Conservation (phyloP, 2,797 vertebrate species). For the Catamblyrhynchus diadema region DNA sequence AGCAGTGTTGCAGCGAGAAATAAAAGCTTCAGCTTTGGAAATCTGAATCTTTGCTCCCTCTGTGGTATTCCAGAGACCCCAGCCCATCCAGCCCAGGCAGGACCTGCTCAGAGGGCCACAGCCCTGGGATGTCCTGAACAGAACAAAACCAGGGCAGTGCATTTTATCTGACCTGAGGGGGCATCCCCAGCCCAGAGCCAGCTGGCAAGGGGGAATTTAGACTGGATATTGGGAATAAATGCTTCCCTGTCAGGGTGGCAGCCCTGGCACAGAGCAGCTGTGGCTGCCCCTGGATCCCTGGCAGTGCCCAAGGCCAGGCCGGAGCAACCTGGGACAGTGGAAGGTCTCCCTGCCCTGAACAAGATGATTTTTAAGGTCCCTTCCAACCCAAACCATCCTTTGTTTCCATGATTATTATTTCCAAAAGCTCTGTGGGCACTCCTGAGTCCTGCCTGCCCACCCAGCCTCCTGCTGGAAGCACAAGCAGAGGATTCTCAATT, state of each 20-base stretch:
- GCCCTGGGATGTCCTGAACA: neutral
- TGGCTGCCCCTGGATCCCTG: neutral
- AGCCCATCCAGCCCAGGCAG: neutral
- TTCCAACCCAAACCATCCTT: neutral
- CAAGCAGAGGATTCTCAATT: neutral
- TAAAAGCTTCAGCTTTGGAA: neutral
- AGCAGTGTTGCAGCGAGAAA: neutral
- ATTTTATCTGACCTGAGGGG: fast-evolving
- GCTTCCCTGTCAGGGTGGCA: fast-evolving
- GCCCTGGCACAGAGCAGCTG: too few relatives aligned
- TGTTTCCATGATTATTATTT: neutral
- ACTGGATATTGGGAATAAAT: fast-evolving
- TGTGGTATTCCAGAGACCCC: neutral
- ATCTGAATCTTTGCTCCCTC: neutral
- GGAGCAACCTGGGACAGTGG: fast-evolving
- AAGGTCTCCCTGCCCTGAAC: neutral
- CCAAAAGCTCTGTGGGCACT: neutral
- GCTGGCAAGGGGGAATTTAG: neutral
- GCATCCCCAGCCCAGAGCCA: neutral
- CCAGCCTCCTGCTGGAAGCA: neutral
- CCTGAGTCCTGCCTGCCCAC: neutral
- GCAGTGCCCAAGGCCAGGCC: neutral
- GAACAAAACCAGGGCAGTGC: neutral
- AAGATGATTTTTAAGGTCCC: neutral
- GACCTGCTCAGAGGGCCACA: neutral